Conservation (phyloP, 92 coral and sea anemone genomes). For the Zoanthus gigantus region DNA sequence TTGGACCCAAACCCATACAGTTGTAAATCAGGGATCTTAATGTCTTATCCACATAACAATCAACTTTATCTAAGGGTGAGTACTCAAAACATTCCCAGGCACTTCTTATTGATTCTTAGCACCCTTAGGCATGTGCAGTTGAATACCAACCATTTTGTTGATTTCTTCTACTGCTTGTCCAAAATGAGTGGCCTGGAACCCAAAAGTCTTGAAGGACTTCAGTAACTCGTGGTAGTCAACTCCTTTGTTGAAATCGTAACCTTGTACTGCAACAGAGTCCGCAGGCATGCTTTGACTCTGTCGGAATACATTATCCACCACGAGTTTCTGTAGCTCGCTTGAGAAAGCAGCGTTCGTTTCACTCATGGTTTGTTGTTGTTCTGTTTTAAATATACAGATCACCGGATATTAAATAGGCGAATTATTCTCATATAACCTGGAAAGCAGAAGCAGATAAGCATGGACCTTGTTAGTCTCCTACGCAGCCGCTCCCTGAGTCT, state of each 20-base stretch:
- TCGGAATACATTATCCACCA: constrained; percentile 64
- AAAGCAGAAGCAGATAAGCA: too few relatives aligned
- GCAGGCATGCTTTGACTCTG: constrained; percentile 87
- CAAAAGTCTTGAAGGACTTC: constrained; percentile 75
- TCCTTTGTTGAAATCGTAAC: constrained; percentile 92
- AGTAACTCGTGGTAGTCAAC: constrained; percentile 86
- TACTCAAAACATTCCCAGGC: too few relatives aligned
- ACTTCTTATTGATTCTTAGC: too few relatives aligned
- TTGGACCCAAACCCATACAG: too few relatives aligned
- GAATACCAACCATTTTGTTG: constrained; percentile 82
- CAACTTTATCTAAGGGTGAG: too few relatives aligned
- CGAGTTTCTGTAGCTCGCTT: constrained; percentile 52
- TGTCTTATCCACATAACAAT: too few relatives aligned
- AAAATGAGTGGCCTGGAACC: constrained; percentile 94
- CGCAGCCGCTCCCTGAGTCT: too few relatives aligned
- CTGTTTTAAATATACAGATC: too few relatives aligned
- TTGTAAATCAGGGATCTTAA: too few relatives aligned
- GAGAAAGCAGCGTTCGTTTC: neutral
- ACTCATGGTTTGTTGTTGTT: neutral
- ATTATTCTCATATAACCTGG: too few relatives aligned
- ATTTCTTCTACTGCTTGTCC: constrained; percentile 95
- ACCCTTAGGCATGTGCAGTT: neutral
- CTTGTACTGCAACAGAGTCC: constrained; percentile 74
- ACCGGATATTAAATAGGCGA: neutral
- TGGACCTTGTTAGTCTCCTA: too few relatives aligned